Conservation (phyloP, 2,888 invertebrate genomes). For the Xestia rhomboidea region DNA sequence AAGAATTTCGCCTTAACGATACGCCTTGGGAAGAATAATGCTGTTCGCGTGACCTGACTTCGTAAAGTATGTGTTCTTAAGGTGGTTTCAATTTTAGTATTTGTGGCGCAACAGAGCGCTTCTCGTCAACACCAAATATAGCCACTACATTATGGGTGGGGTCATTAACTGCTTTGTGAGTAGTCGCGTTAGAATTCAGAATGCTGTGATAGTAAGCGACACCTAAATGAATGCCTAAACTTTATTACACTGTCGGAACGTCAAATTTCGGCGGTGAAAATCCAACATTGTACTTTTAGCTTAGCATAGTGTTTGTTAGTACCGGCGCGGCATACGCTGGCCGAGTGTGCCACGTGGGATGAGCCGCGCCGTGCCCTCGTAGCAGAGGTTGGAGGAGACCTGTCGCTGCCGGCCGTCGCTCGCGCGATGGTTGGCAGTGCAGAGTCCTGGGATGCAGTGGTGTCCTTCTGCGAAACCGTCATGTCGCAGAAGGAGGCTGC, state of each 20-base stretch:
- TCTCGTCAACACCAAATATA: background rate
- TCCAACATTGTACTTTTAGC: background rate
- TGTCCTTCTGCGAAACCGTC: too few species aligned
- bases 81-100: conserved; percentile 29
- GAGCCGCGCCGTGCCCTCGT: too few species aligned
- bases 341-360: too few species aligned
- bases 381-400: too few species aligned
- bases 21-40: conserved; percentile 53
- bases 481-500: too few species aligned
- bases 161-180: background rate
- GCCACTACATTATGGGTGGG: background rate
- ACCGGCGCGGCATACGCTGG: too few species aligned
- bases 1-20: conserved; percentile 53
- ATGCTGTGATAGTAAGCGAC: too few species aligned
- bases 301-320: background rate
- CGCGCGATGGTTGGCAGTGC: too few species aligned
- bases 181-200: background rate
- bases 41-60: conserved; percentile 45
- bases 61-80: conserved; percentile 6
- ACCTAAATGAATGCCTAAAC: too few species aligned
- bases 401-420: too few species aligned
- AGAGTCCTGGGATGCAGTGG: too few species aligned
- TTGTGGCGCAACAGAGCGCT: background rate
- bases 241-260: too few species aligned
- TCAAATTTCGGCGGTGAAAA: background rate